phyloP scores from a whole-genome alignment of 2,797 vertebrate species.

The Pangasius krempfi region DNA sequence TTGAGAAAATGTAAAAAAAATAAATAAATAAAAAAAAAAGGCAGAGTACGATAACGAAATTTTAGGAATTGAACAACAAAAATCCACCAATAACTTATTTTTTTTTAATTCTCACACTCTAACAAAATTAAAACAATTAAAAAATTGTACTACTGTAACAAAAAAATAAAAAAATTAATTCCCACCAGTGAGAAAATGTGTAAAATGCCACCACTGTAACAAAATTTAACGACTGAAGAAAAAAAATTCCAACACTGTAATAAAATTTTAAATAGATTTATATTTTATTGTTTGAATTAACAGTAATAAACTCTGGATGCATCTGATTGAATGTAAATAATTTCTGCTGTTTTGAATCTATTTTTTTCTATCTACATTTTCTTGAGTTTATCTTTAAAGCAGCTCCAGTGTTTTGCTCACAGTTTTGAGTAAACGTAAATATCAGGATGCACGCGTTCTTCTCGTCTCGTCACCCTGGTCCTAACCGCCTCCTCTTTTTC shows the following conservation, averaged over 20 bases:
- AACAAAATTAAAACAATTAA: background rate
- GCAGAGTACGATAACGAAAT: background rate
- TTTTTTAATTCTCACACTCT: background rate
- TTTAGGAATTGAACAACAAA: background rate
- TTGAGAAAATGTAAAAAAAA: background rate
- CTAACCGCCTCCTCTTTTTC: background rate
- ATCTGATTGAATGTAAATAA: background rate
- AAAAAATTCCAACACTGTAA: background rate
- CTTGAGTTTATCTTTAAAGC: background rate
- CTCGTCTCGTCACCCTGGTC: background rate
- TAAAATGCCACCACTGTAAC: too few species aligned
- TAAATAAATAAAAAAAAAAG: too few species aligned
- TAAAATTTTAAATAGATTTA: too few species aligned
- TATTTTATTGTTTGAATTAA: background rate
- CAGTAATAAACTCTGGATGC: too few species aligned
- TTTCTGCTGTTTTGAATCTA: background rate
- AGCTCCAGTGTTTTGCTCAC: background rate
- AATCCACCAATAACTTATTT: too few species aligned
- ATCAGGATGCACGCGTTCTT: background rate
- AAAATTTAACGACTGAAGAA: too few species aligned
- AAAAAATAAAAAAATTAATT: background rate
- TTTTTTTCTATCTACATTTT: background rate
- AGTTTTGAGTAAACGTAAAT: background rate
- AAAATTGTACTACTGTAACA: too few species aligned
- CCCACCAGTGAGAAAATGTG: background rate